A percentile compares a stretch with the other conserved stretches of the same genome.
phyloP scores from a whole-genome alignment of 2,797 vertebrate species.

The Rhabdomys pumilio region DNA sequence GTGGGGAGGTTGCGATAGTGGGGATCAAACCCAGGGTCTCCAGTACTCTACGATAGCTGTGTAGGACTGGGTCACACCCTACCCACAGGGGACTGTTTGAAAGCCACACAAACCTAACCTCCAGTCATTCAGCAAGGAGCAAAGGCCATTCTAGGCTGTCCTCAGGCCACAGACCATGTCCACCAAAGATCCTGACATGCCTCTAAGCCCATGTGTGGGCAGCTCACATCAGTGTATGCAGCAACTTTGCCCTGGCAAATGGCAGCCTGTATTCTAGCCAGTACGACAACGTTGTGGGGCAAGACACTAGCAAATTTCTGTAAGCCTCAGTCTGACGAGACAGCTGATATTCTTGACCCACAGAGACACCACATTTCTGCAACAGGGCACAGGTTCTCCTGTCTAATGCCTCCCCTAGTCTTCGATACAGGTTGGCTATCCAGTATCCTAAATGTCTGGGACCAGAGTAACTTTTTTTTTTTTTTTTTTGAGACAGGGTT shows the following conservation, averaged over 20 bases:
- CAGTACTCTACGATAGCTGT: no score
- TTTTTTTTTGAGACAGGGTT: no score
- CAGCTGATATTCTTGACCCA: background rate
- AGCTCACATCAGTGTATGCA: background rate
- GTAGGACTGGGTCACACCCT: background rate
- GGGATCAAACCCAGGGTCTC: background rate
- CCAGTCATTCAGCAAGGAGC: background rate
- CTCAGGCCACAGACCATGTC: background rate
- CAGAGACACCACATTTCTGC: background rate
- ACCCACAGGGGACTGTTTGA: background rate
- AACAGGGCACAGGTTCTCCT: background rate
- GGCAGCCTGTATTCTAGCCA: background rate
- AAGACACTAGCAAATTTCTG: background rate
- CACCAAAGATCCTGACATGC: no score
- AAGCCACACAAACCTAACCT: background rate
- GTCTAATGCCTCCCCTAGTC: background rate
- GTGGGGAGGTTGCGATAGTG: background rate
- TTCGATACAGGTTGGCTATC: background rate
- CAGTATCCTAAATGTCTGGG: background rate
- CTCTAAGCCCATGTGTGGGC: fast-evolving
- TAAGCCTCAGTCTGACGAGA: background rate
- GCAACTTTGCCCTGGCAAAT: background rate
- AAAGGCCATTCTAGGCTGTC: background rate
- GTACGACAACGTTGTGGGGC: background rate
- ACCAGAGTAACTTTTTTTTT: background rate